Evolutionary conservation across 2,797 vertebrate genomes (phyloP).

Genomic region (Mormyrus hasselquistii): DNA sequence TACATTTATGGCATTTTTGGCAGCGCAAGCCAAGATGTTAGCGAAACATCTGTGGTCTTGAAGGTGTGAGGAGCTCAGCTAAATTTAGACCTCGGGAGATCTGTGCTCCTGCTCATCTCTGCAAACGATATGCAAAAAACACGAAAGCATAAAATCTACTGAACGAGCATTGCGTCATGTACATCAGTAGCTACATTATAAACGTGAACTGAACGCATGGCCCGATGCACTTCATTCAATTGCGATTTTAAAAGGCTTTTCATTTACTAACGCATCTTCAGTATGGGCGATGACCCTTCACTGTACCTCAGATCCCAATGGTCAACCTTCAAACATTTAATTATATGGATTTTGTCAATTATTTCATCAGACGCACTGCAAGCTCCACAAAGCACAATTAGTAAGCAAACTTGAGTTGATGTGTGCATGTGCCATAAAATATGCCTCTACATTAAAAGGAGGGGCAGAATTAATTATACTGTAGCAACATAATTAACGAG

Average conservation of each 20-base stretch:
- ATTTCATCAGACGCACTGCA: slow-evolving; percentile 33
- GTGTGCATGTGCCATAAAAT: slow-evolving; percentile 38
- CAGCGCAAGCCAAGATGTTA: background rate
- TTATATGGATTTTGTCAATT: slow-evolving; percentile 45
- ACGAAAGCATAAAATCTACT: background rate
- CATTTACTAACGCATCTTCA: background rate
- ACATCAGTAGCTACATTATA: background rate
- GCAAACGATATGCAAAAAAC: background rate
- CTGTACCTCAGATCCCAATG: slow-evolving; percentile 36
- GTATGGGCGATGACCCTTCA: slow-evolving; percentile 16
- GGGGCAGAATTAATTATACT: slow-evolving; percentile 29
- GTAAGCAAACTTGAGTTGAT: slow-evolving; percentile 38
- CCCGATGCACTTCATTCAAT: background rate
- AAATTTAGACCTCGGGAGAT: slow-evolving; percentile 10
- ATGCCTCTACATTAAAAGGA: slow-evolving; percentile 26
- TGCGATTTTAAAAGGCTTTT: slow-evolving; percentile 13
- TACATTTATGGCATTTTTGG: background rate
- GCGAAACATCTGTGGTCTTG: background rate
- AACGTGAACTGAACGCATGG: background rate
- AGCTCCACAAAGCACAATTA: slow-evolving; percentile 41
- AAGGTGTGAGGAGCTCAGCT: slow-evolving; percentile 2
- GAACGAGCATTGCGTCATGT: background rate
- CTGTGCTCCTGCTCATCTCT: background rate
- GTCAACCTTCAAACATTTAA: slow-evolving; percentile 34
- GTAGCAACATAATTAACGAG: slow-evolving; percentile 40